phyloP scores from a whole-genome alignment of 1,140 invertebrate genomes.

The Aradophagus sp. region DNA sequence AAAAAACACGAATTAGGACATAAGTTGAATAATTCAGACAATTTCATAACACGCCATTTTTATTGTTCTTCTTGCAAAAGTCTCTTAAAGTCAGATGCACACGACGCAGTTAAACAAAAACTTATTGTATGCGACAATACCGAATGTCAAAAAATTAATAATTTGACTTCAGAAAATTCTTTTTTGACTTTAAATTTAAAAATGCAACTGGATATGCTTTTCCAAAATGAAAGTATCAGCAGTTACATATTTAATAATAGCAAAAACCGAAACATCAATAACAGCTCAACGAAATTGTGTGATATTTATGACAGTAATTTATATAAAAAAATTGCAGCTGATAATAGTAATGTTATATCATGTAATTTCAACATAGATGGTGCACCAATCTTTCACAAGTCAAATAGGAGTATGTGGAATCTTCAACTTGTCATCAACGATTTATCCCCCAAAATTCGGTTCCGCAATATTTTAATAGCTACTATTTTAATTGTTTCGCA shows the following conservation, averaged over 20 bases:
- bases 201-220: conserved; percentile 3
- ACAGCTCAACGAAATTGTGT: background rate
- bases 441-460: conserved; percentile 8
- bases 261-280: too few relatives aligned
- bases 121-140: conserved; percentile 7
- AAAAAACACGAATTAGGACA: conserved; percentile 10
- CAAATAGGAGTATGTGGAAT: conserved; percentile 28
- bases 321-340: conserved; percentile 4
- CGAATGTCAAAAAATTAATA: conserved; percentile 3
- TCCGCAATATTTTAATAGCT: conserved; percentile 14
- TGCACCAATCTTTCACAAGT: too few relatives aligned
- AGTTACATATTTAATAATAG: conserved; percentile 6
- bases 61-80: conserved; percentile 15
- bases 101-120: background rate
- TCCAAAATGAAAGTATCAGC: conserved; percentile 12
- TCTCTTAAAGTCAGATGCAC: conserved; percentile 8
- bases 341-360: conserved; percentile 10
- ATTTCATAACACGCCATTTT: conserved; percentile 18
- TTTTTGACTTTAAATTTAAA: conserved; percentile 17
- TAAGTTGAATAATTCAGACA: conserved; percentile 8
- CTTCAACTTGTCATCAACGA: conserved; percentile 34
- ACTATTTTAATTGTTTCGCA: conserved; percentile 17
- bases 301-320: conserved; percentile 17
- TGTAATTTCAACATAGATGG: conserved; percentile 30
- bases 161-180: conserved; percentile 9